Conservation (phyloP, 2,797 vertebrate species). For the Gephyroberyx darwinii region DNA sequence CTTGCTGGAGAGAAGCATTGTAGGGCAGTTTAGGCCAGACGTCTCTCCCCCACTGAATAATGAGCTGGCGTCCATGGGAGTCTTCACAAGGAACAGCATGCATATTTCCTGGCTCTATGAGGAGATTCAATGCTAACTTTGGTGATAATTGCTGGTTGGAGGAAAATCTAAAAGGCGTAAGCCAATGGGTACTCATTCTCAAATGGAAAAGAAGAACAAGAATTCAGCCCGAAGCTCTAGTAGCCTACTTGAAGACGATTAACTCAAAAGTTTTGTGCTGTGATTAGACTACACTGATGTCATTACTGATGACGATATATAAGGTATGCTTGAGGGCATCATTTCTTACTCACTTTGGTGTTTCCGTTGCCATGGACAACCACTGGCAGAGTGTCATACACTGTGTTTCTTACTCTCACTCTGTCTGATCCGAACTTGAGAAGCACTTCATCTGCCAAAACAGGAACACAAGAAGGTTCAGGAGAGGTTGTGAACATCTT, state of each 20-base stretch:
- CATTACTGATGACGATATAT: neutral
- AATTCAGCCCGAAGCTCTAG: constrained; percentile 9
- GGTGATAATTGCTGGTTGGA: constrained; percentile 19
- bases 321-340: neutral
- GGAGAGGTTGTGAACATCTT: constrained; percentile 45
- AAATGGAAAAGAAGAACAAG: constrained; percentile 22
- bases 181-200: constrained; percentile 14
- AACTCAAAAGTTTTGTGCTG: constrained; percentile 26
- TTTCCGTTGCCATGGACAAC: constrained; percentile 94
- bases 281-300: neutral
- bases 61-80: constrained; percentile 22
- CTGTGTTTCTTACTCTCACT: constrained; percentile 91
- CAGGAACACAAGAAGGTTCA: constrained; percentile 46
- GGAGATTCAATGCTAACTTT: constrained; percentile 17
- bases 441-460: constrained; percentile 91
- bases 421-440: constrained; percentile 92
- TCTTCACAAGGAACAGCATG: constrained; percentile 5
- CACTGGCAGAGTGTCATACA: constrained; percentile 90
- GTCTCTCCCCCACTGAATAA: constrained; percentile 40
- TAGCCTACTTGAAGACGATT: neutral
- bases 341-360: constrained; percentile 89
- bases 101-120: constrained; percentile 18
- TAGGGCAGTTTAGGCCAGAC: constrained; percentile 31
- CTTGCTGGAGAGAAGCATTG: constrained; percentile 19
- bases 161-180: constrained; percentile 1